Percentiles rank a stretch among this genome's conserved stretches.
Evolutionary conservation across 2,113 vertebrate species (phyloP).

Genomic region (Choloepus hoffmanni): DNA sequence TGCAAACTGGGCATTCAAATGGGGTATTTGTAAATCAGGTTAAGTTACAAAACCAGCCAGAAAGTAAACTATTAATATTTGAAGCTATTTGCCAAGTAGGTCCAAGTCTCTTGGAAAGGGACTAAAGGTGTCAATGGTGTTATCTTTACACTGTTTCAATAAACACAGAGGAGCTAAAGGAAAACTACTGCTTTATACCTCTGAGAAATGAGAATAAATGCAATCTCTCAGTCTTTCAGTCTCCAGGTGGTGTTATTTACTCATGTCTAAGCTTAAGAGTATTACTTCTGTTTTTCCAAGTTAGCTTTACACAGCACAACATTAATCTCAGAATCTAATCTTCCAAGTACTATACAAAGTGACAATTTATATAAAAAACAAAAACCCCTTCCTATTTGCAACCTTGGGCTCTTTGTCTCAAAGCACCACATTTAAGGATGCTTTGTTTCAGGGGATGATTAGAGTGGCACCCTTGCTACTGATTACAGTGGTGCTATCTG

Average conservation of each 20-base stretch:
- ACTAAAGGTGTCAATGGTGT: background rate
- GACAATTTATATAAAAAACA: conserved; percentile 63
- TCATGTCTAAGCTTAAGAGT: conserved; percentile 52
- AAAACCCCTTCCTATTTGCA: conserved; percentile 51
- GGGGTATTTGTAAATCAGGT: background rate
- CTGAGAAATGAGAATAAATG: background rate
- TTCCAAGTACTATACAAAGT: conserved; percentile 73
- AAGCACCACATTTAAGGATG: conserved; percentile 37
- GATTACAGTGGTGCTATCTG: conserved; percentile 67
- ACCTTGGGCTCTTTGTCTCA: conserved; percentile 49
- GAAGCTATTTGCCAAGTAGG: background rate
- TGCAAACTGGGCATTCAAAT: background rate
- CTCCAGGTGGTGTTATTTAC: conserved; percentile 64
- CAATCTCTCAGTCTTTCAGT: background rate
- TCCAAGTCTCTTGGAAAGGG: background rate
- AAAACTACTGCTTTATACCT: background rate
- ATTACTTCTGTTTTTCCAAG: conserved; percentile 74
- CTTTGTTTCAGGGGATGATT: conserved; percentile 65
- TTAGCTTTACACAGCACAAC: conserved; percentile 56
- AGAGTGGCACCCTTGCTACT: background rate
- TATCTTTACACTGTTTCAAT: background rate
- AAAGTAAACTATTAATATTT: conserved; percentile 18
- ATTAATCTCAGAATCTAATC: conserved; percentile 66
- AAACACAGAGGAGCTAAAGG: background rate
- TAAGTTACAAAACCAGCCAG: conserved; percentile 39